phyloP scores from a whole-genome alignment of 2,888 invertebrate genomes.

The Acheta domesticus region DNA sequence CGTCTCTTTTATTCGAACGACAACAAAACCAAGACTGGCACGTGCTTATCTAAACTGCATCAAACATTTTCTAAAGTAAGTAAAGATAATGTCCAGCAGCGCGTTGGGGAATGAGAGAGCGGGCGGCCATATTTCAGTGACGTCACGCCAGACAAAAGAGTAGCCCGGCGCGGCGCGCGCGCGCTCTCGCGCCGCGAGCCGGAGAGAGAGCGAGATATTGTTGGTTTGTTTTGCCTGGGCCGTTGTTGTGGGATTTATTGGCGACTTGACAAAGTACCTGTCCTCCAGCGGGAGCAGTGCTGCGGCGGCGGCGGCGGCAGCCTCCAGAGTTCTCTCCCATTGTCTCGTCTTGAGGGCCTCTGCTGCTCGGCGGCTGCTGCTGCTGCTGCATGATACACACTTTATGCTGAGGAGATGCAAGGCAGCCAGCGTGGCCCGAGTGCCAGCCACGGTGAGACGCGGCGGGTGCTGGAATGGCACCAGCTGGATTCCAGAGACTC shows the following conservation, averaged over 20 bases:
- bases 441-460: neutral
- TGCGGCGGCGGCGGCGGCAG: neutral
- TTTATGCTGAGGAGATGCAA: neutral
- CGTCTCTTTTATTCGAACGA: constrained; percentile 11
- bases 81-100: constrained; percentile 34
- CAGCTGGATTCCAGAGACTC: too few relatives aligned
- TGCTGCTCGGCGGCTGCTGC: neutral
- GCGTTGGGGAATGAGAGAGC: constrained; percentile 28
- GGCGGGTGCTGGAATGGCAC: too few relatives aligned
- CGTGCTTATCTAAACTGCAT: constrained; percentile 26
- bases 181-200: neutral
- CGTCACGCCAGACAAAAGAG: constrained; percentile 35
- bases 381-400: neutral
- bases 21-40: constrained; percentile 22
- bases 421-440: neutral
- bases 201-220: constrained; percentile 30
- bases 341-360: constrained; percentile 33
- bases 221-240: constrained; percentile 33
- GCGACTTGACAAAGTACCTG: constrained; percentile 37
- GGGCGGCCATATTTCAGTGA: constrained; percentile 35
- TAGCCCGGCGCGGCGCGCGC: neutral
- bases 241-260: constrained; percentile 37
- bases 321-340: constrained; percentile 23
- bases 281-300: constrained; percentile 12
- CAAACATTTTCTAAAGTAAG: constrained; percentile 26